These are phyloP conservation scores for Panopea generosa DNA, from an alignment of 2,888 invertebrate species.

Conservation along the genomic window DNA sequence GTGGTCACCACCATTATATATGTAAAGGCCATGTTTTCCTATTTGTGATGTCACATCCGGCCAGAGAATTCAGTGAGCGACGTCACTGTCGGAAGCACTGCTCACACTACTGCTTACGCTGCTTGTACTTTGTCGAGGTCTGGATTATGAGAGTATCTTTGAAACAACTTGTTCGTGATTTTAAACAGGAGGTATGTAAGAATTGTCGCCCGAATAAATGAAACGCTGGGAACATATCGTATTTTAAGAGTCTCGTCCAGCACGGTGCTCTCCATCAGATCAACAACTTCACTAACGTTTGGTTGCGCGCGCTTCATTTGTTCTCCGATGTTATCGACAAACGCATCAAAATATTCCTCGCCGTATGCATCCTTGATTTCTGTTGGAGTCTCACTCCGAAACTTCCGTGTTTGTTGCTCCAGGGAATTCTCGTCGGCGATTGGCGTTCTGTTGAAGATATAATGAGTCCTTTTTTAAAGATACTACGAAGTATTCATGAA, in stretches of 20 bases:
- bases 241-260: slow-evolving; percentile 65
- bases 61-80: neutral
- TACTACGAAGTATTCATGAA: too few species aligned
- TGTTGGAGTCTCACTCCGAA: slow-evolving; percentile 81
- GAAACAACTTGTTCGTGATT: slow-evolving; percentile 74
- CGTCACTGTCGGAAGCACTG: slow-evolving; percentile 23
- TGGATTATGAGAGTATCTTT: slow-evolving; percentile 29
- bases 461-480: too few species aligned
- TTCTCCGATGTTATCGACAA: slow-evolving; percentile 71
- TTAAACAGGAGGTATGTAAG: slow-evolving; percentile 71
- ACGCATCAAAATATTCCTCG: slow-evolving; percentile 80
- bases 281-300: slow-evolving; percentile 77
- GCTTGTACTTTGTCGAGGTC: slow-evolving; percentile 45
- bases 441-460: slow-evolving; percentile 71
- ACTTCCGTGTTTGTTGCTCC: slow-evolving; percentile 74
- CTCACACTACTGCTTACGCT: slow-evolving; percentile 33
- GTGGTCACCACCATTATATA: too few species aligned
- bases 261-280: slow-evolving; percentile 78
- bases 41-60: too few species aligned
- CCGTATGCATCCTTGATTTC: slow-evolving; percentile 80
- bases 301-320: slow-evolving; percentile 77
- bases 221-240: slow-evolving; percentile 80
- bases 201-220: slow-evolving; percentile 72
- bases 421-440: slow-evolving; percentile 72
- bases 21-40: too few species aligned